phyloP scores from a whole-genome alignment of 2,888 invertebrate species.

The Drosophila nr. fundita region DNA sequence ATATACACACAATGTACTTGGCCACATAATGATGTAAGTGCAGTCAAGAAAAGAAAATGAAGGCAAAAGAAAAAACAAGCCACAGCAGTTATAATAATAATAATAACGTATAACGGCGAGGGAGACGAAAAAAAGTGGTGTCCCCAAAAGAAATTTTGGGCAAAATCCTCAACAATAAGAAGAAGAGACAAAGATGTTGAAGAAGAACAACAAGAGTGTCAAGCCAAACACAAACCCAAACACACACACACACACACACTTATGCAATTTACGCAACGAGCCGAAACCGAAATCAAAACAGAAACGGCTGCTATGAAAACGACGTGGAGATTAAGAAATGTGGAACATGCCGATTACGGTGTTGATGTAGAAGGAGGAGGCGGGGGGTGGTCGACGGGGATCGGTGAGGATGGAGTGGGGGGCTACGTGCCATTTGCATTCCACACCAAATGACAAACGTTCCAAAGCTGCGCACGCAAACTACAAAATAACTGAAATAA shows the following conservation, averaged over 20 bases:
- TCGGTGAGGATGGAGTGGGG: background rate
- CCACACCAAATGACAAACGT: conserved; percentile 58
- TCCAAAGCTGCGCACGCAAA: conserved; percentile 51
- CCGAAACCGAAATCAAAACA: conserved; percentile 8
- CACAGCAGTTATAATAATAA: conserved; percentile 18
- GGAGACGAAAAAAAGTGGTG: conserved; percentile 2
- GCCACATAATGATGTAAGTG: conserved; percentile 60
- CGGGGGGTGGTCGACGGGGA: background rate
- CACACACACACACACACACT: conserved; percentile 27
- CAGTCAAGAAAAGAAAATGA: conserved; percentile 13
- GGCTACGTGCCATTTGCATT: conserved; percentile 36
- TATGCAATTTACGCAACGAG: conserved; percentile 19
- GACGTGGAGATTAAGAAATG: conserved; percentile 38
- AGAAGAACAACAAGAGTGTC: conserved; percentile 1
- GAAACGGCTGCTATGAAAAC: conserved; percentile 15
- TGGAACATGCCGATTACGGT: conserved; percentile 34
- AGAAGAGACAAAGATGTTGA: background rate
- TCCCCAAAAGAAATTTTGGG: conserved; percentile 7
- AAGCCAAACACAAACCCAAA: conserved; percentile 34
- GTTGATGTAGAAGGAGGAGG: background rate
- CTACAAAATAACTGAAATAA: conserved; percentile 62
- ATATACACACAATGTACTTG: background rate
- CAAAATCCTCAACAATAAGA: conserved; percentile 26
- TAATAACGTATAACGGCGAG: background rate
- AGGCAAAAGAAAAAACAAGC: conserved; percentile 10